Percentiles rank a stretch among this genome's conserved stretches.
Conservation (phyloP, 2,797 vertebrate species). For the Huso huso region DNA sequence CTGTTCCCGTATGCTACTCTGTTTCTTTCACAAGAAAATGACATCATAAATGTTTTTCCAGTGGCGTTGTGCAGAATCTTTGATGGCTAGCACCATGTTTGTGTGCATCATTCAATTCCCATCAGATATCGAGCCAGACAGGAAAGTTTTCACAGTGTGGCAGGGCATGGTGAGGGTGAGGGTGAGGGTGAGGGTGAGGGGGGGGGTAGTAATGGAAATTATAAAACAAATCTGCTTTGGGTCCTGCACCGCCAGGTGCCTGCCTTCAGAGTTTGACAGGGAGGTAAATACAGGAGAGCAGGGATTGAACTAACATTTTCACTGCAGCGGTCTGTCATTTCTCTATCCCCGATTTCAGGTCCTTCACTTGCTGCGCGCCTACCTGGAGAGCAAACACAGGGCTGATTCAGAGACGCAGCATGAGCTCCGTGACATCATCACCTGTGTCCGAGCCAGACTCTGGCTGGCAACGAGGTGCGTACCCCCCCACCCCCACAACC, state of each 20-base stretch:
- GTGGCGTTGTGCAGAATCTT: no score
- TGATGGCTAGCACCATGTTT: no score
- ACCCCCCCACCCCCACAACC: constrained; percentile 28
- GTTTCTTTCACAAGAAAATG: no score
- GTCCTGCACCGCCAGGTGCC: no score
- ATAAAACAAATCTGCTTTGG: background rate
- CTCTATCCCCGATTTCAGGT: constrained; percentile 58
- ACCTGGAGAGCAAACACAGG: constrained; percentile 70
- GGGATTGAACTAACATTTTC: constrained; percentile 35
- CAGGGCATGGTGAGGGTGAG: background rate
- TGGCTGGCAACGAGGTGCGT: constrained; percentile 86
- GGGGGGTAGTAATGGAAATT: background rate
- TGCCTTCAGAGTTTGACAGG: no score
- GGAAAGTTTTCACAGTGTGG: background rate
- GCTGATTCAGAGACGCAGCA: constrained; percentile 52
- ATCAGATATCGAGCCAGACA: no score
- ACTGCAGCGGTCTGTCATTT: constrained; percentile 31
- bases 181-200: no score
- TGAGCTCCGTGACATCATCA: constrained; percentile 51
- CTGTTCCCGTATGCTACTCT: no score
- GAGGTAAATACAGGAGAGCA: background rate
- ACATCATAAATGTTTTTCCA: no score
- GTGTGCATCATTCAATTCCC: no score
- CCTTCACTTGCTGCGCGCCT: constrained; percentile 78
- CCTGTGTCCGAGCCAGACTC: constrained; percentile 61